Evolutionary conservation across 2,797 vertebrate genomes (phyloP), one percentile per base, ranked within the genome.

Genomic region (Chromobotia macracanthus): DNA sequence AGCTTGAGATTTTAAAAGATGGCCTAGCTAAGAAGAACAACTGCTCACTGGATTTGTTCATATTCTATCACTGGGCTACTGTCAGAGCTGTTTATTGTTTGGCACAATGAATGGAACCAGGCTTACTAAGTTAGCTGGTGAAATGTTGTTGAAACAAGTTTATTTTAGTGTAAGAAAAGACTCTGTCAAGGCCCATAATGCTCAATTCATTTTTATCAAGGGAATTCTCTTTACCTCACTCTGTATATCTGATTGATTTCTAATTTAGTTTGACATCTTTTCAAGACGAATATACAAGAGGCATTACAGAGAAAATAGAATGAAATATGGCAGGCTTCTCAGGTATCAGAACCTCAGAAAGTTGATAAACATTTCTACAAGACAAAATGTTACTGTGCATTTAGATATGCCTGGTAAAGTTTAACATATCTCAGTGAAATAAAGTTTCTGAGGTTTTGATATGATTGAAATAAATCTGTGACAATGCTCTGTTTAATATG

Each of bases 141-240:
- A 89, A 86, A 91, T 92, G 93, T 93, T 93, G 89, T 92, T 93
- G 88, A 91, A 93, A 91, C 91, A 87, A 86, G 87, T 90, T 92
- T 92, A 91, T 92, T 92, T 92, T 3, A 87, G 85, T 80, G 84
- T 92, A 92, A 93, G 93, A 89, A 93, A 92, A 86, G 77, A 8
- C 84, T 88, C 89, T 91, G 90, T 91, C 92, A 93, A 83, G 85
- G 75, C 12, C 81, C 86, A 88, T 92, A 93, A 91, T 85, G 86
- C 85, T 88, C 89, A 87, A 83, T 87, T 85, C 88, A 88, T 92
- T 91, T 90, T 89, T 88, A 85, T 87, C 83, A 89, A 87, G 85
- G 91, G 88, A 91, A 92, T 70, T 61, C 86, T 89, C 89, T 87
- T 72, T 35, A 88, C 82, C 87, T 55, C 69, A 81, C 83, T 82